These are phyloP conservation scores for Prosapia bicincta DNA, from an alignment of 2,888 invertebrate genomes.

Conservation along the genomic window DNA sequence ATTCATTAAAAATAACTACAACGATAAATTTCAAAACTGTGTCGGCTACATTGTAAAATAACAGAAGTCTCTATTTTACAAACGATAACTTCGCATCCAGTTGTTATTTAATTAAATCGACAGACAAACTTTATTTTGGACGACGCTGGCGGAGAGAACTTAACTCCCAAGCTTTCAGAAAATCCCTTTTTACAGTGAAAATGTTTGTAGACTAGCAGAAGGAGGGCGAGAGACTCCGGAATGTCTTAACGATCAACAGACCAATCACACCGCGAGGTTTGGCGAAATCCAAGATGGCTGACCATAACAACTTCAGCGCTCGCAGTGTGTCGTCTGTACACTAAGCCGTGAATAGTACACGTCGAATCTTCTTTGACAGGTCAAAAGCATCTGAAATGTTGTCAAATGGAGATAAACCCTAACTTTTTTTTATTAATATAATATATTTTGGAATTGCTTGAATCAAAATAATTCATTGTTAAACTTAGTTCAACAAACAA, in stretches of 20 bases:
- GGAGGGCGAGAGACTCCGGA: not conserved
- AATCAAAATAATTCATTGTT: too few species aligned
- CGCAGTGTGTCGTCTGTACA: not conserved
- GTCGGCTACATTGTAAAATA: too few species aligned
- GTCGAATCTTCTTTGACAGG: not conserved
- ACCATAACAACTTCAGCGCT: not conserved
- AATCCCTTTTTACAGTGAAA: not conserved
- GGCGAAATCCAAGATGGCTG: not conserved
- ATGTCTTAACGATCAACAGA: not conserved
- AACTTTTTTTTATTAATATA: too few species aligned
- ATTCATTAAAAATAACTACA: too few species aligned
- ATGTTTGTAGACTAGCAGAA: not conserved
- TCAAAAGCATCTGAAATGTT: not conserved
- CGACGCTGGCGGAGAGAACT: not conserved
- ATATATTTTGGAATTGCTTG: too few species aligned
- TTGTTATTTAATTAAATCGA: not conserved
- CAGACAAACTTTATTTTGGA: not conserved
- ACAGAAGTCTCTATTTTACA: too few species aligned
- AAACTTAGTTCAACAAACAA: too few species aligned
- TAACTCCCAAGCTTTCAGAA: not conserved
- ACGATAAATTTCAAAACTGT: too few species aligned
- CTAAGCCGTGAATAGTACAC: not conserved
- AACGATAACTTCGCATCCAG: not conserved
- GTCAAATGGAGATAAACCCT: not conserved
- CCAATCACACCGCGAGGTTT: not conserved